Percentiles rank a stretch among this genome's conserved stretches.
Evolutionary conservation across 2,797 vertebrate genomes (phyloP).

Genomic region (Eospalax fontanierii): DNA sequence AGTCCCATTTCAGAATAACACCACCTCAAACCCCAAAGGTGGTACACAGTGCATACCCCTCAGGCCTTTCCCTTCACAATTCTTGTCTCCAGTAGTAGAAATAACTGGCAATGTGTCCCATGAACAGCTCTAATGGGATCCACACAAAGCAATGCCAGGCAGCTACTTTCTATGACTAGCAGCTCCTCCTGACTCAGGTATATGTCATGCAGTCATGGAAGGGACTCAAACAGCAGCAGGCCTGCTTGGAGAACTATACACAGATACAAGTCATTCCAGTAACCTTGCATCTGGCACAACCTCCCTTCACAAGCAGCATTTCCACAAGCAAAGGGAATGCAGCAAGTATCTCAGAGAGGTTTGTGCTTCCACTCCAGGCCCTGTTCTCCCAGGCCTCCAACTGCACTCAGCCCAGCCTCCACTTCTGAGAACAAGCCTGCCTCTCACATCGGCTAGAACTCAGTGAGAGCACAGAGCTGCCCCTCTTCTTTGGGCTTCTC

Average conservation of each 20-base stretch:
- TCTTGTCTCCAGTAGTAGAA: neutral
- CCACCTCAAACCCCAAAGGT: neutral
- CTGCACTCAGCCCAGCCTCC: neutral
- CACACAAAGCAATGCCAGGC: neutral
- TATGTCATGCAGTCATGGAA: neutral
- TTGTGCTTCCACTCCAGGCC: neutral
- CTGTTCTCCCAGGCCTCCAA: neutral
- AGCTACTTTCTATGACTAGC: too few species aligned
- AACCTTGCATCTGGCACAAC: neutral
- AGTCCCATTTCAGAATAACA: neutral
- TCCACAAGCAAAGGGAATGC: neutral
- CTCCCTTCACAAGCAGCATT: neutral
- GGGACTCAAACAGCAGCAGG: neutral
- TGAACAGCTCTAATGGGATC: neutral
- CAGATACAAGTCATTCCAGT: neutral
- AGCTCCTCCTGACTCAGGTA: neutral
- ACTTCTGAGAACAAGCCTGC: neutral
- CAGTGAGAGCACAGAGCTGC: neutral
- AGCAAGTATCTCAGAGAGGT: neutral
- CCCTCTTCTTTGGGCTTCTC: neutral
- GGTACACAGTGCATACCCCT: neutral
- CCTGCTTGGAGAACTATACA: neutral
- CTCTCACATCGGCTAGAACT: neutral
- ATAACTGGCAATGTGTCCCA: neutral
- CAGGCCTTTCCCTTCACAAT: neutral